These are phyloP conservation scores for Pterois miles DNA, from an alignment of 2,797 vertebrate species.

Conservation along the genomic window DNA sequence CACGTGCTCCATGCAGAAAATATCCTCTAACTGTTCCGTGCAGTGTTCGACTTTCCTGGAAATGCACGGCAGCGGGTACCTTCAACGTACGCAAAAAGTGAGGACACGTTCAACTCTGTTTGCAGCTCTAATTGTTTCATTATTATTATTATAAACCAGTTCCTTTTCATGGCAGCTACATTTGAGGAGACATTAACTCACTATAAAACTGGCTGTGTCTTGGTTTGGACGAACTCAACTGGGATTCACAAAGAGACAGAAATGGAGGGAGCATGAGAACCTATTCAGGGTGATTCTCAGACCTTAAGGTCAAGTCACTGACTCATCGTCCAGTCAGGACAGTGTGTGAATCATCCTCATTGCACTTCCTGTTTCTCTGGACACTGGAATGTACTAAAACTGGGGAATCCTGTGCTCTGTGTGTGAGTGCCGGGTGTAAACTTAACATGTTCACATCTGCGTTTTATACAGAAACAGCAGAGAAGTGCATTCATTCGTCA, in stretches of 20 bases:
- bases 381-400: slow-evolving; percentile 8
- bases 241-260: not conserved
- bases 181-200: not conserved
- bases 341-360: slow-evolving; percentile 65
- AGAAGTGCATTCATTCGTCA: slow-evolving; percentile 17
- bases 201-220: not conserved
- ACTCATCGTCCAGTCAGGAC: slow-evolving; percentile 52
- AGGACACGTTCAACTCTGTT: too few relatives aligned
- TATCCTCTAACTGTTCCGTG: too few relatives aligned
- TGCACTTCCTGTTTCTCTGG: slow-evolving; percentile 70
- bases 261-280: slow-evolving; percentile 28
- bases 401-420: not conserved
- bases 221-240: not conserved
- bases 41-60: too few relatives aligned
- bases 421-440: not conserved
- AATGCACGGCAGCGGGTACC: too few relatives aligned
- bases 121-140: too few relatives aligned
- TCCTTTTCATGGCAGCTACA: not conserved
- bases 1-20: too few relatives aligned
- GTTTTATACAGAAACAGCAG: not conserved
- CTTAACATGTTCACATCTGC: not conserved
- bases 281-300: slow-evolving; percentile 8
- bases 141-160: too few relatives aligned
- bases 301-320: slow-evolving; percentile 45
- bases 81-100: too few relatives aligned